These are phyloP conservation scores for Craseonycteris thonglongyai DNA, from an alignment of 2,113 vertebrate species.

Conservation along the genomic window DNA sequence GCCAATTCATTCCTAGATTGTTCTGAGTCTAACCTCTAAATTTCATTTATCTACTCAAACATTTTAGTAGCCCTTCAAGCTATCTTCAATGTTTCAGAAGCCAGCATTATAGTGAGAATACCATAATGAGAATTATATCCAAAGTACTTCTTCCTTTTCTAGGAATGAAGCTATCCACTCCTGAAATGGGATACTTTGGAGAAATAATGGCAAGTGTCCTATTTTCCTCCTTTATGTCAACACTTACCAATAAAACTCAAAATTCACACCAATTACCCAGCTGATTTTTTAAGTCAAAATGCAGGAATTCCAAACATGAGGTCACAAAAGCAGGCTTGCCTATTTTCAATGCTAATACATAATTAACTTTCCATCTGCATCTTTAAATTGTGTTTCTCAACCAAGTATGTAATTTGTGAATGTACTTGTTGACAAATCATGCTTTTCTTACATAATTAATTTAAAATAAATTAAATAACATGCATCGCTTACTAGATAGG, in stretches of 20 bases:
- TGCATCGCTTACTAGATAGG: background rate
- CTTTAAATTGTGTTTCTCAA: background rate
- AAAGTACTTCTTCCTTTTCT: background rate
- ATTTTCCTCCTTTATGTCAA: background rate
- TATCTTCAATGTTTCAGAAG: background rate
- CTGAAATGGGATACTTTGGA: background rate
- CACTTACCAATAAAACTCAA: background rate
- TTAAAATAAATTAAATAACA: background rate
- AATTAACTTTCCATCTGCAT: background rate
- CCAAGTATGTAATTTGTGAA: background rate
- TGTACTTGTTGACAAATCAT: background rate
- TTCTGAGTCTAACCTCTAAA: background rate
- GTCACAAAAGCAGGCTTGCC: background rate
- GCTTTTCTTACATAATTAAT: background rate
- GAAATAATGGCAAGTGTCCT: background rate
- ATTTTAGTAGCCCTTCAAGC: background rate
- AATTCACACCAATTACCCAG: background rate
- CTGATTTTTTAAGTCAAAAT: background rate
- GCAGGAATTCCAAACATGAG: background rate
- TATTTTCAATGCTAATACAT: background rate
- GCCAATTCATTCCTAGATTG: background rate
- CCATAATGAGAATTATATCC: background rate
- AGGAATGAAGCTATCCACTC: background rate
- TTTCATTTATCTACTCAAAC: background rate
- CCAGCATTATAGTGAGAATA: background rate